phyloP scores from a whole-genome alignment of 2,113 vertebrate species.

The Cololabis saira region DNA sequence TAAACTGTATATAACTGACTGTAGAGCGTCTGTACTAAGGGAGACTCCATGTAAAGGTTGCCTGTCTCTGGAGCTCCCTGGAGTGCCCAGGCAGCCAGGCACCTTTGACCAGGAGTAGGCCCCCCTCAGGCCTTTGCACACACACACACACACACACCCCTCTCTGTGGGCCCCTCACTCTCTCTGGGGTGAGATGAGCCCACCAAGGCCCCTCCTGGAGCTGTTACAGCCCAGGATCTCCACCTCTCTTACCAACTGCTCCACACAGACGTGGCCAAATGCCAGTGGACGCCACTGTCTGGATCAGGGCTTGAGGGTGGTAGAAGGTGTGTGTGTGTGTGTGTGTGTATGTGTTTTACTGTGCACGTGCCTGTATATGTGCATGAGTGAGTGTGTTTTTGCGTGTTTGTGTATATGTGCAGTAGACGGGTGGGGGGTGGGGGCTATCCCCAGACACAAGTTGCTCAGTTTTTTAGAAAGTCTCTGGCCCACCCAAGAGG shows the following conservation, averaged over 20 bases:
- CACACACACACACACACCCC: conserved; percentile 49
- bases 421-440: conserved; percentile 53
- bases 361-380: conserved; percentile 9
- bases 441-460: conserved; percentile 75
- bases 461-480: conserved; percentile 81
- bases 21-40: conserved; percentile 58
- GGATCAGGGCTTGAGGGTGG: conserved; percentile 53
- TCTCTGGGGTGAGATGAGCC: conserved; percentile 74
- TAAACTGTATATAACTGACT: conserved; percentile 62
- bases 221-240: conserved; percentile 61
- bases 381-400: conserved; percentile 44
- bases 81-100: conserved; percentile 69
- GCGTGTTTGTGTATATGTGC: conserved; percentile 45
- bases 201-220: conserved; percentile 64
- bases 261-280: conserved; percentile 68
- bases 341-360: conserved; percentile 43
- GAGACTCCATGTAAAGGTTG: conserved; percentile 71
- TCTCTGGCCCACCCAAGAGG: conserved; percentile 81
- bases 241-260: conserved; percentile 58
- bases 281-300: conserved; percentile 71
- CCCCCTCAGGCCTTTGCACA: conserved; percentile 58
- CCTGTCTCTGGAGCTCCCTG: conserved; percentile 71
- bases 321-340: conserved; percentile 52
- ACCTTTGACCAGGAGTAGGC: conserved; percentile 74
- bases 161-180: conserved; percentile 61